Percentiles rank a stretch among this genome's conserved stretches.
phyloP scores from a whole-genome alignment of 2,888 invertebrate species.

The Drosophila greeni region DNA sequence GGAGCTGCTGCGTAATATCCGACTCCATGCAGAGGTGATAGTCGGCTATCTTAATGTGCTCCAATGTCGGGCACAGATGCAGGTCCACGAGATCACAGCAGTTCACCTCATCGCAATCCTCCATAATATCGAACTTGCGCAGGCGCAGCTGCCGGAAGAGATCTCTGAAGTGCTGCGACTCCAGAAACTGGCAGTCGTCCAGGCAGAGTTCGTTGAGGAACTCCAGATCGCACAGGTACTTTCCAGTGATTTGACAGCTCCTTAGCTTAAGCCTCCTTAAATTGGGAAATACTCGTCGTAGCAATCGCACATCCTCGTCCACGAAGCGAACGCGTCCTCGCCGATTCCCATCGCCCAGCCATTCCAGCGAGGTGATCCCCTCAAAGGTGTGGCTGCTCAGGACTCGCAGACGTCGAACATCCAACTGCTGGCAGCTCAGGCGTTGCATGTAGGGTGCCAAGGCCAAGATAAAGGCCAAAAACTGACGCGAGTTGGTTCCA shows the following conservation, averaged over 20 bases:
- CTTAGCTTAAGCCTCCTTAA: constrained; percentile 57
- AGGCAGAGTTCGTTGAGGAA: constrained; percentile 56
- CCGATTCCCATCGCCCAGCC: constrained; percentile 40
- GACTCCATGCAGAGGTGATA: constrained; percentile 72
- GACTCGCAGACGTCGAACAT: constrained; percentile 55
- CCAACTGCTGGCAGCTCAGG: constrained; percentile 56
- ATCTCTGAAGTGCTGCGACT: constrained; percentile 66
- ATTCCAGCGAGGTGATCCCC: constrained; percentile 51
- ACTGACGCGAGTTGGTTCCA: constrained; percentile 38
- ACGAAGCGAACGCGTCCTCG: constrained; percentile 56
- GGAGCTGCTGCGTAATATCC: constrained; percentile 61
- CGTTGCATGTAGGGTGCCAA: constrained; percentile 55
- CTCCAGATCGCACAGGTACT: constrained; percentile 56
- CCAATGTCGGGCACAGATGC: constrained; percentile 66
- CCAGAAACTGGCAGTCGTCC: constrained; percentile 66
- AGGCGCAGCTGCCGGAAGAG: constrained; percentile 60
- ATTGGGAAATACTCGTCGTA: constrained; percentile 60
- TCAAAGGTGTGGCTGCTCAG: constrained; percentile 47
- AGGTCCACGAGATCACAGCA: constrained; percentile 68
- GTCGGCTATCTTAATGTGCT: constrained; percentile 72
- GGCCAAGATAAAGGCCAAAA: constrained; percentile 55
- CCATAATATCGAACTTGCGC: constrained; percentile 71
- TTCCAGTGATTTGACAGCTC: constrained; percentile 65
- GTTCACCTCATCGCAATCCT: constrained; percentile 72
- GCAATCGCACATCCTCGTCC: constrained; percentile 68